phyloP scores from a whole-genome alignment of 2,113 vertebrate genomes.

The Pterocles burchelli region DNA sequence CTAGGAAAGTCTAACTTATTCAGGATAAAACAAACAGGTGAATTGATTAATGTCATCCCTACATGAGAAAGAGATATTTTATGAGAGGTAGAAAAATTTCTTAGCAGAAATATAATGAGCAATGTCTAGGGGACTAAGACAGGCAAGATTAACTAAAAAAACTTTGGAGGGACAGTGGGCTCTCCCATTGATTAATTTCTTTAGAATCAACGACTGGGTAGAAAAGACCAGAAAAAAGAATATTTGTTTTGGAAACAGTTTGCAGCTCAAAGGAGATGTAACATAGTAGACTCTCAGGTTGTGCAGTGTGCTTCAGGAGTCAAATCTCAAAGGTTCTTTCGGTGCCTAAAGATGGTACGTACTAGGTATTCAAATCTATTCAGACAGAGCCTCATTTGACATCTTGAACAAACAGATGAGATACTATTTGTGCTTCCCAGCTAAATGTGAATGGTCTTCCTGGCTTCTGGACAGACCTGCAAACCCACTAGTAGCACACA shows the following conservation, averaged over 20 bases:
- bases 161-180: neutral
- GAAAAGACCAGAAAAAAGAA: neutral
- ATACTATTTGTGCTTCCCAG: neutral
- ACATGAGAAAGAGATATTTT: neutral
- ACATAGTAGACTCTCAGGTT: neutral
- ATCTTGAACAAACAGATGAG: neutral
- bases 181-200: neutral
- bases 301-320: neutral
- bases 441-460: neutral
- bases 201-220: rapidly evolving
- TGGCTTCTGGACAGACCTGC: neutral
- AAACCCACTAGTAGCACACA: neutral
- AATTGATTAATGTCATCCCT: neutral
- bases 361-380: neutral
- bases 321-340: neutral
- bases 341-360: neutral
- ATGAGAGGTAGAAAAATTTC: neutral
- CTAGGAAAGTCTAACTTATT: neutral
- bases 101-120: neutral
- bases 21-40: neutral
- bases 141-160: neutral
- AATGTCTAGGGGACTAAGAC: neutral
- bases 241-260: neutral
- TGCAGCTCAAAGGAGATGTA: neutral
- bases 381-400: neutral